Evolutionary conservation across 2,113 vertebrate genomes (phyloP), one percentile per base, ranked within the genome.

Genomic region (Tichodroma muraria): DNA sequence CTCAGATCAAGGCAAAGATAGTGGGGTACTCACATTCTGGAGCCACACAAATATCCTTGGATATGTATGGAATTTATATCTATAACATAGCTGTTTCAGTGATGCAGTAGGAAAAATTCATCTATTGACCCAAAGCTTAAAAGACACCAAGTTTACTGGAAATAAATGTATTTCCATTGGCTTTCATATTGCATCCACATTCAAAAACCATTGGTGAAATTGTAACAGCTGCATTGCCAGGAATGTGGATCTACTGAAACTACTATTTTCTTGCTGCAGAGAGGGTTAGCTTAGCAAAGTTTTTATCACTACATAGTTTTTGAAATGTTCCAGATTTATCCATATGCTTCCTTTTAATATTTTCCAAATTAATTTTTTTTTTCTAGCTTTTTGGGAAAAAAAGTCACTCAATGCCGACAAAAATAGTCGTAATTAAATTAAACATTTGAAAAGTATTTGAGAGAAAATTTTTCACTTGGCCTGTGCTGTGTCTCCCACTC

Each of bases 381-480:
- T 75, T 14, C 15, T 44, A 11, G 47, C 33, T 77, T 85, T 78
- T 57, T 80, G 47, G 27, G 44, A 23, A 35, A 15, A 71, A 79
- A 84, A 66, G 19, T 35, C 44, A 38, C 11, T 83, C 54, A 59
- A 30, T 80, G 35, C 56, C 80, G 78, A 49, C 49, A 68, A 90
- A 88, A 95, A 60, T 33, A 95, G 28, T 60, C 72, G 86, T 64
- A 92, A 92, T 92, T 73, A 56, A 71, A 90, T 76, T 57, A 70
- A 80, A 47, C 4, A 30, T 82, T 89, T 88, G 15, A 8, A 65
- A 94, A 88, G 35, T 35, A 13, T 89, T 88, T 85, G 77, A 76
- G 40, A 40, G 44, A 75, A 90, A 87, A 57, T 53, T n/a, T 78
- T 94, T 93, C 27, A 25, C n/a, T 93, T 94, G 81, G 75, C 72